A percentile compares a stretch with the other conserved stretches of the same genome.
phyloP scores from a whole-genome alignment of 2,888 invertebrate species.

The Tinea semifulvella region DNA sequence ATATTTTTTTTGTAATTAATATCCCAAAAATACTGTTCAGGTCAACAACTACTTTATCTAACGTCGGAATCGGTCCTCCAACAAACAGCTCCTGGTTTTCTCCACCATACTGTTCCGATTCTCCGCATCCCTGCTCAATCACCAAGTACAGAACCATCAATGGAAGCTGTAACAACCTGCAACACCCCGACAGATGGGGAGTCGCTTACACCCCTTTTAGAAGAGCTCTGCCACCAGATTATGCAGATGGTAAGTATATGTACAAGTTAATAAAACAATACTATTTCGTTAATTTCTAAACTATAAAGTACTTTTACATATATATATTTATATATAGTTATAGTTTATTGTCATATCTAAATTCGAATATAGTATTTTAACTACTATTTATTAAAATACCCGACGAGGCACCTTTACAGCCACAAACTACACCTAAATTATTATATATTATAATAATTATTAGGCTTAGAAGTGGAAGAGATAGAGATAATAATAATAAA shows the following conservation, averaged over 20 bases:
- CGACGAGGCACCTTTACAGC: too few species aligned
- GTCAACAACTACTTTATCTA: conserved; percentile 20
- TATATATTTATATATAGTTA: too few species aligned
- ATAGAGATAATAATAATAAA: too few species aligned
- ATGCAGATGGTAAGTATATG: conserved; percentile 73
- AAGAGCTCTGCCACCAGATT: conserved; percentile 76
- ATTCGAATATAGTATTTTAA: too few species aligned
- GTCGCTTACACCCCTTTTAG: conserved; percentile 78
- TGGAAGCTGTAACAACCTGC: conserved; percentile 81
- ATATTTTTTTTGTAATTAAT: background rate
- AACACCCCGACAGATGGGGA: conserved; percentile 72
- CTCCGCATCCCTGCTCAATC: conserved; percentile 39
- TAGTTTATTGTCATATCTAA: too few species aligned
- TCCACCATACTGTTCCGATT: conserved; percentile 36
- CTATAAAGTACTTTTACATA: too few species aligned
- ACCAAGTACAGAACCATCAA: conserved; percentile 72
- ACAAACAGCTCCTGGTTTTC: conserved; percentile 38
- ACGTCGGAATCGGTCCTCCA: conserved; percentile 40
- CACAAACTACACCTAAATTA: too few species aligned
- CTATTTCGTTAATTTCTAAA: too few species aligned
- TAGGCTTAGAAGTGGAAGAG: too few species aligned
- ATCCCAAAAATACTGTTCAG: background rate
- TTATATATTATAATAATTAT: too few species aligned
- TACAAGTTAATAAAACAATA: too few species aligned
- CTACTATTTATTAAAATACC: too few species aligned